Evolutionary conservation across 2,797 vertebrate species (phyloP).

Genomic region (Telmatherina bonti): DNA sequence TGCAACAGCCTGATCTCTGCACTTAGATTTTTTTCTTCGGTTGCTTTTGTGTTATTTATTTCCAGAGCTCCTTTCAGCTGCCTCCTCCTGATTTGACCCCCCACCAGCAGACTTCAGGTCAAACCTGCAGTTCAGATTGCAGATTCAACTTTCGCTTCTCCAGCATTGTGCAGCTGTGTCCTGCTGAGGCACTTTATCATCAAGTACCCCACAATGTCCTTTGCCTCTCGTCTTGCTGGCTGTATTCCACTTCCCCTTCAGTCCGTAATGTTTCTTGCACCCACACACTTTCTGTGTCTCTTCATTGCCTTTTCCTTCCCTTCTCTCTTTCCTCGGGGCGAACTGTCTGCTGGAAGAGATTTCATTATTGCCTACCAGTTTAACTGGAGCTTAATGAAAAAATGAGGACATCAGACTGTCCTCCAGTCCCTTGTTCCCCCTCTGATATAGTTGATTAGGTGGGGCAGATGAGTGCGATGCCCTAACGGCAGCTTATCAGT

Average conservation of each 20-base stretch:
- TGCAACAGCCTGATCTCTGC: neutral
- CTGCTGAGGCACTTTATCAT: constrained; percentile 41
- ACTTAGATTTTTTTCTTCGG: constrained; percentile 15
- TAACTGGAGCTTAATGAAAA: constrained; percentile 52
- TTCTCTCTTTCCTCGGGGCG: constrained; percentile 37
- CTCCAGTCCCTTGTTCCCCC: neutral
- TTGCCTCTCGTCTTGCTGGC: constrained; percentile 13
- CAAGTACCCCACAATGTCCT: constrained; percentile 28
- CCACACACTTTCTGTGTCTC: constrained; percentile 33
- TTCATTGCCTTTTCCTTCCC: constrained; percentile 36
- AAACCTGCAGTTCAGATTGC: constrained; percentile 35
- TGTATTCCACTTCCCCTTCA: constrained; percentile 18
- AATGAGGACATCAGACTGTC: constrained; percentile 36
- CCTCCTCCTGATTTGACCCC: constrained; percentile 24
- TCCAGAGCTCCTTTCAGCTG: constrained; percentile 41
- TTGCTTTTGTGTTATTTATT: constrained; percentile 22
- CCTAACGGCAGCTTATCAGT: constrained; percentile 47
- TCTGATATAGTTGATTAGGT: constrained; percentile 19
- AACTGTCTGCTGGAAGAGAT: constrained; percentile 39
- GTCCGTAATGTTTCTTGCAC: constrained; percentile 9
- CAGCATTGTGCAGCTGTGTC: constrained; percentile 28
- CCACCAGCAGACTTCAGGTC: constrained; percentile 46
- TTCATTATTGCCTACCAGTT: constrained; percentile 39
- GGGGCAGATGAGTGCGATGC: constrained; percentile 38
- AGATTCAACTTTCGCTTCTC: constrained; percentile 34